These are phyloP conservation scores for Emys orbicularis DNA, from an alignment of 2,797 vertebrate species.

Conservation along the genomic window DNA sequence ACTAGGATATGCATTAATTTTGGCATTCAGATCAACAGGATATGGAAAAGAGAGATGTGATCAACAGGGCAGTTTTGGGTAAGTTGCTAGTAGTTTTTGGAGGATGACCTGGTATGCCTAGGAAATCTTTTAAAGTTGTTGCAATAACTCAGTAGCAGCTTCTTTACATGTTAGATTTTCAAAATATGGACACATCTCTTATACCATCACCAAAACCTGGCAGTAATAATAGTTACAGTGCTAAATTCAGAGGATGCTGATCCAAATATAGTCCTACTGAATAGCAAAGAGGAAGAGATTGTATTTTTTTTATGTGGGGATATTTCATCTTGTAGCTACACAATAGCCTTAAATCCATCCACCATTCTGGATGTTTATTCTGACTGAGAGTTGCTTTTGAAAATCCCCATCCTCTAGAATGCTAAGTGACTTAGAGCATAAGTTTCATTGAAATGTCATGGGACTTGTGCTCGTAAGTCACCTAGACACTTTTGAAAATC, in stretches of 20 bases:
- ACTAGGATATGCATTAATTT: background rate
- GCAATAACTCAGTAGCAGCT: background rate
- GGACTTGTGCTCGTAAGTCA: background rate
- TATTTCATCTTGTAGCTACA: background rate
- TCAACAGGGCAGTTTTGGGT: background rate
- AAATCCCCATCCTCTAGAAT: no score
- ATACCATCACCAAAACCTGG: background rate
- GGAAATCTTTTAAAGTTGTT: background rate
- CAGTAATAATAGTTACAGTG: background rate
- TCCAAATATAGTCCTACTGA: background rate
- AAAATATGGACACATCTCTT: background rate
- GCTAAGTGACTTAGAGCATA: background rate
- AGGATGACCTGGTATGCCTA: background rate
- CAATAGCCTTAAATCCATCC: background rate
- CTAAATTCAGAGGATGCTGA: background rate
- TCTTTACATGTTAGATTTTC: background rate
- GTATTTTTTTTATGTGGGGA: background rate
- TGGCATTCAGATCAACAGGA: background rate
- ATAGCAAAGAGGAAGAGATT: background rate
- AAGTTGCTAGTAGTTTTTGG: background rate
- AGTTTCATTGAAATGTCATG: background rate
- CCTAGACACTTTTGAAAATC: background rate
- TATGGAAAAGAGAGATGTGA: accelerated
- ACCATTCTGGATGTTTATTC: background rate
- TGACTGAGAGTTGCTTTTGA: no score